Conservation (phyloP, 2,888 invertebrate genomes). For the Iphiclides podalirius region DNA sequence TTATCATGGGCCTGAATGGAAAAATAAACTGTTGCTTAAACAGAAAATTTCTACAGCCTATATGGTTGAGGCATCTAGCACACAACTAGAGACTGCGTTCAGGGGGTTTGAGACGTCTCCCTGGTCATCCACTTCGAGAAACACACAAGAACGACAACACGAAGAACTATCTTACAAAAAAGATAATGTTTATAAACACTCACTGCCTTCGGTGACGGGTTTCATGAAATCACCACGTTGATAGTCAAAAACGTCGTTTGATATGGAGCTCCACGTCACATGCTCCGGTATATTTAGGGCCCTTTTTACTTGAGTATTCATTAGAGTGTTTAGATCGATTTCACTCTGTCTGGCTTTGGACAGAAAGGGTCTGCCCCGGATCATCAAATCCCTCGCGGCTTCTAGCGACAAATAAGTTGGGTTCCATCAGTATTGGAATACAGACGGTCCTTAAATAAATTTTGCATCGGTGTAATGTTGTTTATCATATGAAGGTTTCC, state of each 20-base stretch:
- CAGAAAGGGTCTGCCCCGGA: slow-evolving; percentile 46
- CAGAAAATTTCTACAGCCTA: too few relatives aligned
- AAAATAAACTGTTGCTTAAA: too few relatives aligned
- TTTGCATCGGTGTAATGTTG: not conserved
- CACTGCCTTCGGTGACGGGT: slow-evolving; percentile 82
- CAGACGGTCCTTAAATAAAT: not conserved
- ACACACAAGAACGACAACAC: too few relatives aligned
- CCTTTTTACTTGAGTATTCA: slow-evolving; percentile 85
- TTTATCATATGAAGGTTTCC: too few relatives aligned
- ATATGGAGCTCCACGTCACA: slow-evolving; percentile 84
- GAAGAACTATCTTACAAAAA: too few relatives aligned
- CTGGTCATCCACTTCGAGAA: too few relatives aligned
- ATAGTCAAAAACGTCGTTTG: slow-evolving; percentile 78
- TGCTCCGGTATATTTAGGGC: slow-evolving; percentile 83
- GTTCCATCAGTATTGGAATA: not conserved
- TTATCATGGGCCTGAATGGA: too few relatives aligned
- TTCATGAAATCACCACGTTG: slow-evolving; percentile 88
- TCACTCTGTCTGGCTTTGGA: slow-evolving; percentile 37
- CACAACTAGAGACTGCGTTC: too few relatives aligned
- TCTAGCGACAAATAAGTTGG: slow-evolving; percentile 40
- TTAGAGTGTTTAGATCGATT: slow-evolving; percentile 71
- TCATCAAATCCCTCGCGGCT: slow-evolving; percentile 52
- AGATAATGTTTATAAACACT: slow-evolving; percentile 30
- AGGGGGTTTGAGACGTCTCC: too few relatives aligned
- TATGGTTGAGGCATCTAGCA: too few relatives aligned